phyloP scores from a whole-genome alignment of 2,888 invertebrate genomes.

The Microctonus hyperodae region DNA sequence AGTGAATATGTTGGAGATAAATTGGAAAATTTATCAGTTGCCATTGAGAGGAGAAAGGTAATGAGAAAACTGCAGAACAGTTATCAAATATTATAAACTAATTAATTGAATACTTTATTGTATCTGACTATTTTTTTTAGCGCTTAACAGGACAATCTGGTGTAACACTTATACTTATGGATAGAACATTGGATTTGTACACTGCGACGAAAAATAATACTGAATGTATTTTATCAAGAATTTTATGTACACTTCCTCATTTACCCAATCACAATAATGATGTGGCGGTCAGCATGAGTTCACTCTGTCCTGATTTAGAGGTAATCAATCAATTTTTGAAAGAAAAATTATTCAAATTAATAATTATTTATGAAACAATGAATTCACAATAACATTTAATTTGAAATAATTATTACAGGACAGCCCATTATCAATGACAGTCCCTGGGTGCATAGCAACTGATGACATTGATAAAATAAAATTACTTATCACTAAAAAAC shows the following conservation, averaged over 20 bases:
- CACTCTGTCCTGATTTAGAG: slow-evolving; percentile 63
- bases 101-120: neutral
- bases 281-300: slow-evolving; percentile 72
- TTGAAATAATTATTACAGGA: slow-evolving; percentile 41
- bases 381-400: no score
- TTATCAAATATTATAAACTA: neutral
- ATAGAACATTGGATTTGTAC: slow-evolving; percentile 72
- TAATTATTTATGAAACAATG: slow-evolving; percentile 1
- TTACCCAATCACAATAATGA: slow-evolving; percentile 72
- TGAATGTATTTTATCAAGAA: slow-evolving; percentile 71
- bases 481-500: slow-evolving; percentile 54
- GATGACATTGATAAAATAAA: slow-evolving; percentile 48
- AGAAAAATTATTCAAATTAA: neutral
- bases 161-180: slow-evolving; percentile 69
- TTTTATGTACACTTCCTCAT: slow-evolving; percentile 68
- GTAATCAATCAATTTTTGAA: slow-evolving; percentile 36
- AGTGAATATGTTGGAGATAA: slow-evolving; percentile 66
- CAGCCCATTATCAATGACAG: slow-evolving; percentile 45
- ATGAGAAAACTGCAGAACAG: slow-evolving; percentile 55
- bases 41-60: slow-evolving; percentile 64
- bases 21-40: slow-evolving; percentile 47
- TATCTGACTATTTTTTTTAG: slow-evolving; percentile 56
- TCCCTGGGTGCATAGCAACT: slow-evolving; percentile 59
- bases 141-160: slow-evolving; percentile 47
- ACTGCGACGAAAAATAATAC: slow-evolving; percentile 69